Evolutionary conservation across 2,888 invertebrate genomes (phyloP).

Genomic region (Lepetodrilus schrolli): DNA sequence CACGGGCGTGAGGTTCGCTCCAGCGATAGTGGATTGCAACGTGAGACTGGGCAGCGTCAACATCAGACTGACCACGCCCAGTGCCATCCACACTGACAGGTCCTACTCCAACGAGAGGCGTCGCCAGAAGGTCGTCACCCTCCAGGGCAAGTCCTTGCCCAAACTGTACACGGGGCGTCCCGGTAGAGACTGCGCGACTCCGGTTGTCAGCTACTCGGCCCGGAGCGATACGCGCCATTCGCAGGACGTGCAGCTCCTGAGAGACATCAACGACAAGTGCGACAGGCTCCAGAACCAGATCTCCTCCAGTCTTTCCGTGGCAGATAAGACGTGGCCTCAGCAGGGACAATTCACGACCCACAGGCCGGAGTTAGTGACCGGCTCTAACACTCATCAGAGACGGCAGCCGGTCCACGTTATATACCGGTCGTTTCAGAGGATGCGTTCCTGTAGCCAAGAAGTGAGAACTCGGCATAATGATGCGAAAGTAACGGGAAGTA

Average conservation of each 20-base stretch:
- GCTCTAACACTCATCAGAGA: background rate
- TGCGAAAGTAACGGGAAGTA: background rate
- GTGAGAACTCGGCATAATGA: too few relatives aligned
- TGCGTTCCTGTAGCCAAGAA: too few relatives aligned
- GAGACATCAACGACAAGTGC: slow-evolving; percentile 32
- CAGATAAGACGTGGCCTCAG: slow-evolving; percentile 2
- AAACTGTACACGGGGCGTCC: background rate
- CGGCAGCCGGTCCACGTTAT: background rate
- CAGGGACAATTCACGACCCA: background rate
- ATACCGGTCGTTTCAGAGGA: slow-evolving; percentile 16
- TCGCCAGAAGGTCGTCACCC: background rate
- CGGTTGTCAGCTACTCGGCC: background rate
- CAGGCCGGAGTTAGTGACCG: background rate
- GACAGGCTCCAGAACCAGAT: slow-evolving; percentile 34
- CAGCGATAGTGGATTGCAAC: too few relatives aligned
- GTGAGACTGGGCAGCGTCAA: background rate
- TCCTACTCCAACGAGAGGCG: background rate
- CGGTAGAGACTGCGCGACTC: too few relatives aligned
- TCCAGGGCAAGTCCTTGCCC: slow-evolving; percentile 1
- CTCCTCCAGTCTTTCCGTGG: slow-evolving; percentile 15
- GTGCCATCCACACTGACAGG: background rate
- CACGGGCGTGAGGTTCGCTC: background rate
- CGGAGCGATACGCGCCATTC: slow-evolving; percentile 13
- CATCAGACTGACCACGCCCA: background rate
- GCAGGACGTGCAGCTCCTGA: slow-evolving; percentile 15